Base-by-base conservation (phyloP, 2,797 vertebrate genomes). In the Protosalanx chinensis region DNA sequence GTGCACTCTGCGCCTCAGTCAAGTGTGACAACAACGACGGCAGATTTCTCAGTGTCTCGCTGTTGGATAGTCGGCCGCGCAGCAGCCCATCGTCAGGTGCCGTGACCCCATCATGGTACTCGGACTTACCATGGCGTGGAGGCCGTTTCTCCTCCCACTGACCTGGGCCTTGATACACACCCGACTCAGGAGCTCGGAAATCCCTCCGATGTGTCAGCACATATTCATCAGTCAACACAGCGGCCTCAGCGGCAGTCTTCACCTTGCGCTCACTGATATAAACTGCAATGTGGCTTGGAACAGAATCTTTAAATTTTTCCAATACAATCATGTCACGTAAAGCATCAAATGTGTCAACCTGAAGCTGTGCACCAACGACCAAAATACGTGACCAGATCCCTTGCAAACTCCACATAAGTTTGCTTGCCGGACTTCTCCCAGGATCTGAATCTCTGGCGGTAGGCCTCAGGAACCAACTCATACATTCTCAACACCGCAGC, bases 391-490 rank as follows among this genome's bases (percentile, higher is more conserved):
- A 32, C 30, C 1, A 68, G 16, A n/a, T 62, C 60, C 7, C 33
- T 18, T 18, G 41, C 41, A 20, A 49, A 41, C 41, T 66, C 64
- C 2, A 41, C 8, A 60, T 29, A 16, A n/a, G 68, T n/a, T 30
- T 70, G 68, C 30, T 59, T 59, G 12, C 41, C 68, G 13, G 30
- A 18, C n/a, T 70, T 37, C 23, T 27, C 60, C 49, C 16, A 35
- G 12, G 10, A 10, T n/a, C 57, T 35, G 35, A 70, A 70, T 16
- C 53, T 4, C 35, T 41, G 56, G 12, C 57, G 16, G 18, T 70
- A 59, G 6, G 56, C 68, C 60, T 70, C 56, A 23, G 57, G 68
- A 13, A 61, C 30, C 12, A 59, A 29, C n/a, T 70, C 32, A 53
- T 70, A 70, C 15, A 15, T 13, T 20, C 41, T 37, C 2, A 46